phyloP scores from a whole-genome alignment of 2,797 vertebrate species.

The Leuciscus waleckii region DNA sequence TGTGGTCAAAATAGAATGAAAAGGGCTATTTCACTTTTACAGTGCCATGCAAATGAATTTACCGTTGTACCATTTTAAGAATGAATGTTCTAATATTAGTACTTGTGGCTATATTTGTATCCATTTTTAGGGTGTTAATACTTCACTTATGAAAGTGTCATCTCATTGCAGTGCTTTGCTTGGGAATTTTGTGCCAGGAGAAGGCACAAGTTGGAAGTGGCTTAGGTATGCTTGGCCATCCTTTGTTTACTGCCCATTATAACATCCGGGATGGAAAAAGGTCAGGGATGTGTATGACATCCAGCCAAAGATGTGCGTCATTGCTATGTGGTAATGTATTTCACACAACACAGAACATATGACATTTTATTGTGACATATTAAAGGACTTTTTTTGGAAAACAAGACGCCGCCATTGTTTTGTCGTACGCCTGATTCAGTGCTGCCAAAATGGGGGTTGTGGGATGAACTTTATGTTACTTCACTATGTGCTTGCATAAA shows the following conservation, averaged over 20 bases:
- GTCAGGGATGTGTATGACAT: conserved; percentile 24
- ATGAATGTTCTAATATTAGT: conserved; percentile 16
- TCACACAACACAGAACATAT: conserved; percentile 19
- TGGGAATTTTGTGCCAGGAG: neutral
- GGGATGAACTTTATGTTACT: neutral
- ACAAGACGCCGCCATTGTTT: neutral
- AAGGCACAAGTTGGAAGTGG: conserved; percentile 7
- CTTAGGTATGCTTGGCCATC: neutral
- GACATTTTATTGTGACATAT: conserved; percentile 20
- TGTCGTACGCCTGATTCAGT: neutral
- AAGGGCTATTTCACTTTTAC: neutral
- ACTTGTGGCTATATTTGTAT: conserved; percentile 8
- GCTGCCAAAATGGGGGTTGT: neutral
- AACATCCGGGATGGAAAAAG: conserved; percentile 15
- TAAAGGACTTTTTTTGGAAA: neutral
- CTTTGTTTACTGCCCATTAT: conserved; percentile 33
- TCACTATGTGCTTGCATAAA: conserved; percentile 22
- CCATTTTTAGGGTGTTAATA: neutral
- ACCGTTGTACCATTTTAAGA: neutral
- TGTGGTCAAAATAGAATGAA: conserved; percentile 54
- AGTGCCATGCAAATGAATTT: conserved; percentile 5
- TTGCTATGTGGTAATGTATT: conserved; percentile 18
- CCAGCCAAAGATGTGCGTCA: neutral
- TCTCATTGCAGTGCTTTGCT: neutral
- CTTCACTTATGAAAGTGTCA: neutral